phyloP scores from a whole-genome alignment of 2,888 invertebrate species.

The Muscina levida region DNA sequence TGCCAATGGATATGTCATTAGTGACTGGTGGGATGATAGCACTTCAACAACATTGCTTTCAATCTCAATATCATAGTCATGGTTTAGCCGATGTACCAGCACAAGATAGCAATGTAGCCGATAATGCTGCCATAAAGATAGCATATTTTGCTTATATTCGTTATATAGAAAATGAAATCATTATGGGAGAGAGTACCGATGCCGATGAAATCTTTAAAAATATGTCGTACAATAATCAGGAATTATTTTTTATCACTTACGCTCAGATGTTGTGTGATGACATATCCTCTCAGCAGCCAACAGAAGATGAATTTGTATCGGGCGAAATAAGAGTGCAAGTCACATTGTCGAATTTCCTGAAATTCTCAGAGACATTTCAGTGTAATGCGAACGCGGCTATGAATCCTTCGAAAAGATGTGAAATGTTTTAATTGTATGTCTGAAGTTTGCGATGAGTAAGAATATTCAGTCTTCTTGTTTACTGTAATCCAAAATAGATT shows the following conservation, averaged over 20 bases:
- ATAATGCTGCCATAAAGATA: constrained; percentile 75
- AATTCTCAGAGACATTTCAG: constrained; percentile 75
- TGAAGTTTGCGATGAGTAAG: too few relatives aligned
- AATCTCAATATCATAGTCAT: constrained; percentile 73
- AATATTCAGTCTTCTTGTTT: too few relatives aligned
- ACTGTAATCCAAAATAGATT: too few relatives aligned
- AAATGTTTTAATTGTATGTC: constrained; percentile 70
- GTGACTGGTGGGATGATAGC: constrained; percentile 74
- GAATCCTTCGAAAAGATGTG: constrained; percentile 76
- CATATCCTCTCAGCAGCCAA: constrained; percentile 68
- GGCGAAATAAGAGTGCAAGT: constrained; percentile 75
- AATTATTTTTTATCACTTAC: constrained; percentile 75
- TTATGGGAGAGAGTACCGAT: constrained; percentile 58
- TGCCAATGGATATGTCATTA: constrained; percentile 69
- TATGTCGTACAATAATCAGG: constrained; percentile 69
- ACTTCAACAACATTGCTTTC: constrained; percentile 75
- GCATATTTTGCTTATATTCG: constrained; percentile 74
- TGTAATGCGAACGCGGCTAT: constrained; percentile 72
- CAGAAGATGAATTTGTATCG: constrained; percentile 60
- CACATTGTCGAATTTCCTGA: constrained; percentile 74
- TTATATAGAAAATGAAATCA: constrained; percentile 71
- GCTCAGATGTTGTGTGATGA: constrained; percentile 76
- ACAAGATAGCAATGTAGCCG: constrained; percentile 76
- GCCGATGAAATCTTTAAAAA: constrained; percentile 69
- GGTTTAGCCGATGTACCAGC: constrained; percentile 66